Evolutionary conservation across 2,888 invertebrate genomes (phyloP).

Genomic region (Operophtera brumata): DNA sequence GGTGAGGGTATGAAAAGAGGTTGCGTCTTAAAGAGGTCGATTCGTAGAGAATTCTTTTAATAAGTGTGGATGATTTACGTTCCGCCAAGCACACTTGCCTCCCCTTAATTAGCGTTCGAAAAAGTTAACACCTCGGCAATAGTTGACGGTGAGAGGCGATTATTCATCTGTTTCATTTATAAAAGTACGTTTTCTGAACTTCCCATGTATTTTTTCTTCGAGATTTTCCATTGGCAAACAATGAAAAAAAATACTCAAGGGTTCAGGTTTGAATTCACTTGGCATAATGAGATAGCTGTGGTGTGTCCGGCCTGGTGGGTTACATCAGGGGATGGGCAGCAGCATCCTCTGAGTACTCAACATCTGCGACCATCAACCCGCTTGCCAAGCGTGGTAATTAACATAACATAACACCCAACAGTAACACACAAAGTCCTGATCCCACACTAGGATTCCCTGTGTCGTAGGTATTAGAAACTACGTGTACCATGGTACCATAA

Average conservation of each 20-base stretch:
- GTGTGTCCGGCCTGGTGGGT: too few species aligned
- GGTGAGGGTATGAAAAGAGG: slow-evolving; percentile 39
- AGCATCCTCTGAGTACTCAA: too few species aligned
- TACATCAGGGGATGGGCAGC: too few species aligned
- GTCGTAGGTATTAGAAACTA: too few species aligned
- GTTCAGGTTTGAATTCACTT: not conserved
- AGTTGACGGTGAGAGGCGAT: slow-evolving; percentile 40
- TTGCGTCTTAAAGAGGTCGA: slow-evolving; percentile 69
- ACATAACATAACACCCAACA: too few species aligned
- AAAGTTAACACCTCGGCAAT: slow-evolving; percentile 54
- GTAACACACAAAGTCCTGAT: too few species aligned
- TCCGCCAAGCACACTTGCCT: slow-evolving; percentile 66
- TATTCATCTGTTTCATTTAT: slow-evolving; percentile 31
- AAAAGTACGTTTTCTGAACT: slow-evolving; percentile 14
- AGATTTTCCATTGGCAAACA: not conserved
- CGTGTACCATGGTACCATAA: too few species aligned
- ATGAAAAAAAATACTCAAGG: too few species aligned
- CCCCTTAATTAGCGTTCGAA: slow-evolving; percentile 66
- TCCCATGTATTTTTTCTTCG: not conserved
- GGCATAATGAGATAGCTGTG: too few species aligned
- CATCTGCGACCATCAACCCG: too few species aligned
- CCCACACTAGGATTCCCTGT: too few species aligned
- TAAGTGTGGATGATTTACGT: slow-evolving; percentile 77
- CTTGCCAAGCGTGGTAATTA: too few species aligned
- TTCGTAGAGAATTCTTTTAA: slow-evolving; percentile 74